Conservation (phyloP, 2,797 vertebrate genomes). For the Delichon dasypus region DNA sequence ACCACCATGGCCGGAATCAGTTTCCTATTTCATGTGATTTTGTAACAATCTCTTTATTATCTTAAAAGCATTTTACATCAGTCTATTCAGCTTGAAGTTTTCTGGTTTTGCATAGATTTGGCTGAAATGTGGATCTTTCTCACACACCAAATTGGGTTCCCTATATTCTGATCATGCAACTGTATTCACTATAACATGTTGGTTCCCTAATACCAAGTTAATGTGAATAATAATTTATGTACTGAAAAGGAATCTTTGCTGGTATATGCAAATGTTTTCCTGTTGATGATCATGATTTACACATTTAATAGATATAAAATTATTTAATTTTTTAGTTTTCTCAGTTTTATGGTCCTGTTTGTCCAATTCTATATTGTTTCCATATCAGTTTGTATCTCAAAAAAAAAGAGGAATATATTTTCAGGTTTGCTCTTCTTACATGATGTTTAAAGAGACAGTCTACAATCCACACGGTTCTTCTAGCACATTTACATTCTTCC, state of each 20-base stretch:
- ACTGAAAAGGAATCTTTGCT: not conserved
- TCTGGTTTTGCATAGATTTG: not conserved
- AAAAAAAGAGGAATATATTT: not conserved
- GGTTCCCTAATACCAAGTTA: not conserved
- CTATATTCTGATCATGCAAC: not conserved
- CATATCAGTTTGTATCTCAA: not conserved
- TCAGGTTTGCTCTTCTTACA: rapidly evolving
- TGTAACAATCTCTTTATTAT: not conserved
- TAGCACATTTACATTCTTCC: not conserved
- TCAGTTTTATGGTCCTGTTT: not conserved
- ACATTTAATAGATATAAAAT: not conserved
- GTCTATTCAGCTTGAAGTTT: not conserved
- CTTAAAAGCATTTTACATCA: not conserved
- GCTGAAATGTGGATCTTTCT: not conserved
- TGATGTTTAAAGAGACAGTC: not conserved
- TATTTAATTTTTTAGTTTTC: not conserved
- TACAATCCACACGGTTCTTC: not conserved
- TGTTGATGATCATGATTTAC: not conserved
- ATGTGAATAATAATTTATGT: not conserved
- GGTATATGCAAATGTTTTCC: not conserved
- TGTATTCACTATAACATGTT: not conserved
- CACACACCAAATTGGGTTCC: not conserved
- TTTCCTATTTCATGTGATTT: not conserved
- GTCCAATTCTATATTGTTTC: not conserved
- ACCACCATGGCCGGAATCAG: not conserved